Percentiles rank a stretch among this genome's conserved stretches.
These are phyloP conservation scores for Daphoenositta chrysoptera DNA, from an alignment of 2,113 vertebrate genomes.

Conservation along the genomic window DNA sequence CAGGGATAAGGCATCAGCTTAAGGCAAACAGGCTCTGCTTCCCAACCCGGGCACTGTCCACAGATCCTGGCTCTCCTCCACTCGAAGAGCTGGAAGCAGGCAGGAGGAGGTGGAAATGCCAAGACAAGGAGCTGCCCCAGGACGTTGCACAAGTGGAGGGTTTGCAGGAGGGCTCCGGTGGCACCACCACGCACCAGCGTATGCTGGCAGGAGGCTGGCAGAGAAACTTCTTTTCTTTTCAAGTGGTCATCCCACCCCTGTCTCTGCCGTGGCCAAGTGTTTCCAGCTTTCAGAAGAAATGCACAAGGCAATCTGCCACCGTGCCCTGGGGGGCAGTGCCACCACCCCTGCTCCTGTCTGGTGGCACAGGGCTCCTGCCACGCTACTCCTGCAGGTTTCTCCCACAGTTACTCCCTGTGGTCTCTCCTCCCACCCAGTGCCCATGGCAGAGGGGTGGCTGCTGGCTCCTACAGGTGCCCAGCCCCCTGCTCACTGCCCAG, in stretches of 20 bases:
- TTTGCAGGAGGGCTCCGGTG: background rate
- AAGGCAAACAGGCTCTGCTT: background rate
- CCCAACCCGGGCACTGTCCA: fast-evolving
- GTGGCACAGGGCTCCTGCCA: fast-evolving
- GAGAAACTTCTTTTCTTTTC: background rate
- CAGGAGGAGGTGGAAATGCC: background rate
- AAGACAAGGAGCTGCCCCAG: background rate
- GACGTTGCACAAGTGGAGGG: background rate
- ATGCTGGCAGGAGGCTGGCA: background rate
- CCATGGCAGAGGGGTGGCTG: background rate
- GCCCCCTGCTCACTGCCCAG: background rate
- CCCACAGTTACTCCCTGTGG: fast-evolving
- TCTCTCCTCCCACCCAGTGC: background rate
- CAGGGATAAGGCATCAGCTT: too few relatives aligned
- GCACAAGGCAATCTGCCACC: background rate
- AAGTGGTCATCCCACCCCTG: background rate
- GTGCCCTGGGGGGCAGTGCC: fast-evolving
- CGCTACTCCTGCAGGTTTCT: fast-evolving
- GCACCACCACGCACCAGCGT: background rate
- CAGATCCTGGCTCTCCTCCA: fast-evolving
- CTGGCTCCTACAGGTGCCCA: background rate
- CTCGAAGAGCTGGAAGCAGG: background rate
- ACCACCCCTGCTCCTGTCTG: background rate
- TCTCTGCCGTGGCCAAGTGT: background rate
- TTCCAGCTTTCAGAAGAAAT: background rate